phyloP scores from a whole-genome alignment of 2,888 invertebrate species.

The Nephrocerus scutellatus region DNA sequence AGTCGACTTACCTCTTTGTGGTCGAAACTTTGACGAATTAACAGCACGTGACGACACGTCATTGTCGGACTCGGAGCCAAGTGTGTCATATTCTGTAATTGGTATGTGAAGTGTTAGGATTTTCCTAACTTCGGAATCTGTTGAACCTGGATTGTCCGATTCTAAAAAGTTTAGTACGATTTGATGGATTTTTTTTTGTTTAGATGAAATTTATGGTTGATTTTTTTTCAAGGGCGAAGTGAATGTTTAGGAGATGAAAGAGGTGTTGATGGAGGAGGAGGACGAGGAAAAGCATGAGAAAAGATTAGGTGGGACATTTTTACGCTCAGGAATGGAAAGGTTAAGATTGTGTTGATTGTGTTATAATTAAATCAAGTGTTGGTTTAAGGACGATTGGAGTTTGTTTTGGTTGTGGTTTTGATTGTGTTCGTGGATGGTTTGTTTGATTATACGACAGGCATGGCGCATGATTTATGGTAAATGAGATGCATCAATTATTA shows the following conservation, averaged over 20 bases:
- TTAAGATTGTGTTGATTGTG: no score
- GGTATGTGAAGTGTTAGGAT: slow-evolving; percentile 86
- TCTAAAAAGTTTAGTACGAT: slow-evolving; percentile 57
- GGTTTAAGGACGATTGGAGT: no score
- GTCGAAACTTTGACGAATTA: slow-evolving; percentile 47
- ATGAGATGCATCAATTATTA: no score
- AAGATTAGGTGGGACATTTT: background rate
- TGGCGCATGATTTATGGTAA: slow-evolving; percentile 16
- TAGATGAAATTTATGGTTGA: slow-evolving; percentile 31
- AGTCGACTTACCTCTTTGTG: slow-evolving; percentile 41
- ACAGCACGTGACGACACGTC: slow-evolving; percentile 64
- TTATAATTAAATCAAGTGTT: no score
- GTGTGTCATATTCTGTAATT: slow-evolving; percentile 87
- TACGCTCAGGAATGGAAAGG: background rate
- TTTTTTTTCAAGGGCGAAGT: slow-evolving; percentile 20
- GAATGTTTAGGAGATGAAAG: slow-evolving; percentile 23
- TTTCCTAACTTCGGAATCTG: slow-evolving; percentile 91
- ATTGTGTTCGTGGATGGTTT: slow-evolving; percentile 10
- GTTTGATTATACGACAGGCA: slow-evolving; percentile 5
- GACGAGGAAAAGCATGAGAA: background rate
- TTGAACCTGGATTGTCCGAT: slow-evolving; percentile 90
- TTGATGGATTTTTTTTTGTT: slow-evolving; percentile 40
- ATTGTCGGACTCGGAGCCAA: slow-evolving; percentile 73
- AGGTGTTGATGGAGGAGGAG: slow-evolving; percentile 6
- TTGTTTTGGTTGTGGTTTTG: slow-evolving; percentile 6